These are phyloP conservation scores for Chloroceryle amazona DNA, from an alignment of 2,797 vertebrate genomes.

Conservation along the genomic window DNA sequence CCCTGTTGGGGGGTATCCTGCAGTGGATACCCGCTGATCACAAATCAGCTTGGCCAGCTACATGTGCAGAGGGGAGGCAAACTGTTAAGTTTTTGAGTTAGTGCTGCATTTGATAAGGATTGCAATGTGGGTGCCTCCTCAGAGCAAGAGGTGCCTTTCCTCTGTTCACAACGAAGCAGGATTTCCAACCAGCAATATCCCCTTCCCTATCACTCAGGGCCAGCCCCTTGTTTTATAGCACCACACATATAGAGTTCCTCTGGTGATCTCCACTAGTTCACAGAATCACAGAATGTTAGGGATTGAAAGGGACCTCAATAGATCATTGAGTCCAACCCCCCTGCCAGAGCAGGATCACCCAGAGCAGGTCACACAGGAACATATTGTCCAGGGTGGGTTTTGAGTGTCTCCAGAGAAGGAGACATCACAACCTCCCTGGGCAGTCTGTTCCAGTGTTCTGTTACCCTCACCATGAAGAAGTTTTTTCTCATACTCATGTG, in stretches of 20 bases:
- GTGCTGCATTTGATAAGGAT: background rate
- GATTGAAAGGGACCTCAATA: too few species aligned
- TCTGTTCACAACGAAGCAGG: accelerated
- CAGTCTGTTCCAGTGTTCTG: too few species aligned
- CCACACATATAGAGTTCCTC: background rate
- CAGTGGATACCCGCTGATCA: background rate
- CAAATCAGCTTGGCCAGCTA: background rate
- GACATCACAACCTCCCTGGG: too few species aligned
- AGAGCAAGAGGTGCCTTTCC: background rate
- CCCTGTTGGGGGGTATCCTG: accelerated
- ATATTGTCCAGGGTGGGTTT: too few species aligned
- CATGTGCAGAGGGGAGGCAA: background rate
- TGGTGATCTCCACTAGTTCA: background rate
- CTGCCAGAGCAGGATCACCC: too few species aligned
- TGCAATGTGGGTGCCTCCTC: accelerated
- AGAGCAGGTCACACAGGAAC: too few species aligned
- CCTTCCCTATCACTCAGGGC: background rate
- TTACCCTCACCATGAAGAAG: too few species aligned
- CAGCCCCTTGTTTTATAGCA: background rate
- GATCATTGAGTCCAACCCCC: too few species aligned
- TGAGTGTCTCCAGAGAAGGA: too few species aligned
- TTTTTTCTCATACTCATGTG: too few species aligned
- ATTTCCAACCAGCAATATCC: background rate
- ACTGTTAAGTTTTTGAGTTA: background rate
- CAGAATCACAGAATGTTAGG: too few species aligned